Base-by-base conservation (phyloP, 2,113 vertebrate species). In the Clarias batrachus region DNA sequence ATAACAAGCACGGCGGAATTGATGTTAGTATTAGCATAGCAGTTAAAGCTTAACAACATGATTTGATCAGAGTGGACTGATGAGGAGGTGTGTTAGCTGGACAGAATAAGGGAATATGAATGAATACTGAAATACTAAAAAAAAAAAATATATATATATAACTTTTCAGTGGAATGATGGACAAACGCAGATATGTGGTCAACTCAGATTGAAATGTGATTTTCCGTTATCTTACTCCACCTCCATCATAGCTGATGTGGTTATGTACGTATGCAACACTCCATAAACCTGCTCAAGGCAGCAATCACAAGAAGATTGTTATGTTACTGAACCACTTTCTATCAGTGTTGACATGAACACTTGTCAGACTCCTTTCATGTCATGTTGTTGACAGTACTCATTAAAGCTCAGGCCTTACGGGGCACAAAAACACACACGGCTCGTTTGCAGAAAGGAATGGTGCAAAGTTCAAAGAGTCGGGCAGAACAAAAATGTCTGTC, bases 331-430 rank as follows among this genome's bases (percentile, higher is more conserved):
- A 41, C 37, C 68, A 25, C 54, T 86, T n/a, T 62, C 56, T 81
- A 86, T 86, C 70, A 57, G 57, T 48, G 68, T 71, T 86, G 85
- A 86, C 79, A 82, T 14, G 19, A 82, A 82, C 79, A 74, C 79
- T 82, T 86, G 68, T 86, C 57, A 82, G 68, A 82, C 66, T 82
- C 17, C 79, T 86, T 86, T 86, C 68, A 86, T 86, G 85, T 86
- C 74, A 79, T 82, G 68, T 62, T 86, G 78, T 86, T 59, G 78
- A 81, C 78, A 60, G 65, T 16, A 27, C 56, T 86, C 65, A 71
- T 81, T 86, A 86, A 81, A 25, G 33, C 85, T 81, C 37, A 81
- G 33, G 16, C 78, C 37, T 86, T 86, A 66, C 54, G 37, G 54
- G 37, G 4, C 12, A 27, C 70, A 41, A 73, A 82, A n/a, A 41